These are phyloP conservation scores for Semotilus atromaculatus DNA, from an alignment of 2,797 vertebrate species.

Conservation along the genomic window DNA sequence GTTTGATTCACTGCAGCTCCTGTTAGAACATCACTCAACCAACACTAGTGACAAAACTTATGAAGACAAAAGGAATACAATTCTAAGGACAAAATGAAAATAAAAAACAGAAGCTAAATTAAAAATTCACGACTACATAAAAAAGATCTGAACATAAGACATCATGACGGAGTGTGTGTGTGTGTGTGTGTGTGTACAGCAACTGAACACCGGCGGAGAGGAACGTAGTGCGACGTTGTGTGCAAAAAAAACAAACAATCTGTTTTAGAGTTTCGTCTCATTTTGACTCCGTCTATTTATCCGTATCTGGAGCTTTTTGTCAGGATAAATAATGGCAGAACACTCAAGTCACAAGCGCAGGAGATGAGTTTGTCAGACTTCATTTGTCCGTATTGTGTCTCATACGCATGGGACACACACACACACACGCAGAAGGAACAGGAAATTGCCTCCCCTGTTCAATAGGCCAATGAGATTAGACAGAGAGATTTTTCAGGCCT, in stretches of 20 bases:
- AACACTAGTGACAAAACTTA: too few species aligned
- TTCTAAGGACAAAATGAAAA: too few species aligned
- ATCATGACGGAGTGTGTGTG: too few species aligned
- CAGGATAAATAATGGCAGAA: conserved; percentile 57
- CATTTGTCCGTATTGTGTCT: conserved; percentile 57
- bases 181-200: too few species aligned
- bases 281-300: conserved; percentile 42
- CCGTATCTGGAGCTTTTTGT: conserved; percentile 49
- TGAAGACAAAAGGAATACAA: too few species aligned
- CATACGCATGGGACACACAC: not conserved
- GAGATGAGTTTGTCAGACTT: conserved; percentile 64
- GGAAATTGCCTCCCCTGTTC: conserved; percentile 63
- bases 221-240: not conserved
- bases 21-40: not conserved
- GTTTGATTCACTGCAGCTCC: conserved; percentile 3
- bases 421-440: conserved; percentile 18
- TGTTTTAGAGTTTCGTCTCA: conserved; percentile 18
- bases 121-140: too few species aligned
- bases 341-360: conserved; percentile 49
- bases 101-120: too few species aligned
- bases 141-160: too few species aligned
- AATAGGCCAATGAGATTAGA: conserved; percentile 66
- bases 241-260: conserved; percentile 35
- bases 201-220: not conserved
- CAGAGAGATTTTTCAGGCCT: conserved; percentile 58